Conservation (phyloP, 2,888 invertebrate species). For the Thera britannica region DNA sequence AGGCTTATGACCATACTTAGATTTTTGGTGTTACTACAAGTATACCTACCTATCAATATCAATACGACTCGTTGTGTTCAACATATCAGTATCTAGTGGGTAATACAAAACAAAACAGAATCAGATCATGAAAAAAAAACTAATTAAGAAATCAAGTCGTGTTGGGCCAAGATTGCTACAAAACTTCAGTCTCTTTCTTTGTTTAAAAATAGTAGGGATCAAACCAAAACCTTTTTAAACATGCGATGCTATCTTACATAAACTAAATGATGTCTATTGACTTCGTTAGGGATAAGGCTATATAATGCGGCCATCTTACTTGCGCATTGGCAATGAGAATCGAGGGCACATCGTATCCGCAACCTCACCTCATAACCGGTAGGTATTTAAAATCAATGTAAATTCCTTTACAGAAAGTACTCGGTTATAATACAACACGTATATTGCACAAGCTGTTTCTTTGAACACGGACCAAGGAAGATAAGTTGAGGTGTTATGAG, state of each 20-base stretch:
- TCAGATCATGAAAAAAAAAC: too few species aligned
- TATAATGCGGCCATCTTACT: constrained; percentile 8
- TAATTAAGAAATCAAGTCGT: too few species aligned
- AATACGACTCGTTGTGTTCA: too few species aligned
- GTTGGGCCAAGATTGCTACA: too few species aligned
- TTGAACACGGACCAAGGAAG: not conserved
- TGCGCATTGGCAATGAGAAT: constrained; percentile 17
- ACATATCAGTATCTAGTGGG: too few species aligned
- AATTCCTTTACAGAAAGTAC: constrained; percentile 47
- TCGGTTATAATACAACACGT: not conserved
- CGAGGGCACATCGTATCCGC: constrained; percentile 37
- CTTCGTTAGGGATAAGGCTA: not conserved
- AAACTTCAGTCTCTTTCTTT: too few species aligned
- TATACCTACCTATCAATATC: too few species aligned
- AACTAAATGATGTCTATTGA: not conserved
- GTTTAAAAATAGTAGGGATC: too few species aligned
- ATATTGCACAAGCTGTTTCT: not conserved
- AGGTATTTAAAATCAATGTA: constrained; percentile 51
- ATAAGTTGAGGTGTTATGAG: not conserved
- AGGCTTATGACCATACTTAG: not conserved
- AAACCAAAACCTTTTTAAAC: too few species aligned
- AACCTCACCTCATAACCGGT: constrained; percentile 44
- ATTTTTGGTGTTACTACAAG: too few species aligned
- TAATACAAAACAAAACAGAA: too few species aligned
- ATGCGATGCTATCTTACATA: too few species aligned